Evolutionary conservation across 2,888 invertebrate genomes (phyloP).

Genomic region (Drosophila quinaria): DNA sequence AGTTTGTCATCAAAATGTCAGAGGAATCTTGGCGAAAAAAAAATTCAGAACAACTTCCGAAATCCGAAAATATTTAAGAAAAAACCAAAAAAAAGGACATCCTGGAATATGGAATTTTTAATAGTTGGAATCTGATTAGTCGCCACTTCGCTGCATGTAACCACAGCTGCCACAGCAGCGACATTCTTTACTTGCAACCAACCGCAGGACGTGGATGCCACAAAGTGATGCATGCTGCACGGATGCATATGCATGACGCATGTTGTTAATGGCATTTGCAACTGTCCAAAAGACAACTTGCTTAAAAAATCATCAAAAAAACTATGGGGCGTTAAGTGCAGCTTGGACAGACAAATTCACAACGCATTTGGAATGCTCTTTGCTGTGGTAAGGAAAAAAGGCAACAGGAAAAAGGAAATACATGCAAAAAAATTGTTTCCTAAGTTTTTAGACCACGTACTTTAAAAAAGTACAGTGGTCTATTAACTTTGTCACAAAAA

Average conservation of each 20-base stretch:
- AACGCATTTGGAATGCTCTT: slow-evolving; percentile 69
- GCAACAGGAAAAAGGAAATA: neutral
- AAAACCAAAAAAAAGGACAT: neutral
- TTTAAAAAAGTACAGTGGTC: no score
- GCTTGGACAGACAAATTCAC: slow-evolving; percentile 38
- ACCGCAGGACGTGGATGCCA: slow-evolving; percentile 5
- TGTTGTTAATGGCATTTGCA: slow-evolving; percentile 67
- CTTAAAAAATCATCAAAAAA: slow-evolving; percentile 61
- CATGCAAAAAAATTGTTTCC: neutral
- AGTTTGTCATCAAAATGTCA: neutral
- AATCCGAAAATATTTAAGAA: neutral
- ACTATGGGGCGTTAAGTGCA: slow-evolving; percentile 32
- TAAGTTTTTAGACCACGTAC: no score
- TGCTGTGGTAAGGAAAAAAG: slow-evolving; percentile 46
- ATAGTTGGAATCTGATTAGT: slow-evolving; percentile 13
- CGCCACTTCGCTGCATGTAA: slow-evolving; percentile 12
- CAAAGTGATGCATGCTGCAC: slow-evolving; percentile 8
- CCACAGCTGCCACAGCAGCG: slow-evolving; percentile 33
- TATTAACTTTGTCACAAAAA: no score
- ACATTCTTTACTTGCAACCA: slow-evolving; percentile 13
- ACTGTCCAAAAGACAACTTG: slow-evolving; percentile 39
- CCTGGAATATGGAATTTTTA: neutral
- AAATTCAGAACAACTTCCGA: neutral
- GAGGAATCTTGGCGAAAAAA: neutral
- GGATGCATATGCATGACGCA: slow-evolving; percentile 71